phyloP scores from a whole-genome alignment of 1,140 invertebrate genomes.

The Babylonia areolata region DNA sequence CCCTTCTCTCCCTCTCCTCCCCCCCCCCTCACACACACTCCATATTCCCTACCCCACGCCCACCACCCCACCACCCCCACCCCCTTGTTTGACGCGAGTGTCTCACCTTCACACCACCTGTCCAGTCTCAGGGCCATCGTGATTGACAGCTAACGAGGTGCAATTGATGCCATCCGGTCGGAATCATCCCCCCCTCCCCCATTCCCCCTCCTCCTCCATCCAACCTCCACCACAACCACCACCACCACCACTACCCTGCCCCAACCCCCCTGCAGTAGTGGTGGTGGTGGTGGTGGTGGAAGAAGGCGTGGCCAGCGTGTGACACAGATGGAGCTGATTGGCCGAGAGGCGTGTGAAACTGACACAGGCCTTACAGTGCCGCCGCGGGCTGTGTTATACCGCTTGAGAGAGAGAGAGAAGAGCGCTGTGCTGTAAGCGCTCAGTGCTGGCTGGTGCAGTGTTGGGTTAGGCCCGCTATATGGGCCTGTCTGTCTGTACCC shows the following conservation, averaged over 20 bases:
- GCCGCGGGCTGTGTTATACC: background rate
- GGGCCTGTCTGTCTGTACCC: too few relatives aligned
- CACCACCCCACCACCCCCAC: background rate
- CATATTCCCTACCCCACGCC: background rate
- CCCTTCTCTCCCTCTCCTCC: background rate
- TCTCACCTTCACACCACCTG: constrained; percentile 21
- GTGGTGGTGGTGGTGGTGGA: too few relatives aligned
- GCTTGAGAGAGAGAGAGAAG: background rate
- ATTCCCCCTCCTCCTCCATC: too few relatives aligned
- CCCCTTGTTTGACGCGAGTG: background rate
- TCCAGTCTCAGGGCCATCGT: background rate
- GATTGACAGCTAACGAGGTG: constrained; percentile 36
- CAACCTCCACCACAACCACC: background rate
- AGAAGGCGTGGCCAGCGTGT: background rate
- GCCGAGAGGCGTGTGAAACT: constrained; percentile 33
- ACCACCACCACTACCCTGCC: background rate
- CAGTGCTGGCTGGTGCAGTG: background rate
- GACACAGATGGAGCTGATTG: constrained; percentile 17
- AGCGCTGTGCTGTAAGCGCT: background rate
- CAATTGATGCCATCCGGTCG: constrained; percentile 33
- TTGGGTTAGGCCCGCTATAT: too few relatives aligned
- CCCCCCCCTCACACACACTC: background rate
- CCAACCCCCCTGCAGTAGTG: background rate
- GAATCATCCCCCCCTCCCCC: background rate
- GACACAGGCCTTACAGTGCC: constrained; percentile 23